These are phyloP conservation scores for human (Homo sapiens) DNA, from an alignment of 2,113 vertebrate species.

Conservation along the genomic window DNA sequence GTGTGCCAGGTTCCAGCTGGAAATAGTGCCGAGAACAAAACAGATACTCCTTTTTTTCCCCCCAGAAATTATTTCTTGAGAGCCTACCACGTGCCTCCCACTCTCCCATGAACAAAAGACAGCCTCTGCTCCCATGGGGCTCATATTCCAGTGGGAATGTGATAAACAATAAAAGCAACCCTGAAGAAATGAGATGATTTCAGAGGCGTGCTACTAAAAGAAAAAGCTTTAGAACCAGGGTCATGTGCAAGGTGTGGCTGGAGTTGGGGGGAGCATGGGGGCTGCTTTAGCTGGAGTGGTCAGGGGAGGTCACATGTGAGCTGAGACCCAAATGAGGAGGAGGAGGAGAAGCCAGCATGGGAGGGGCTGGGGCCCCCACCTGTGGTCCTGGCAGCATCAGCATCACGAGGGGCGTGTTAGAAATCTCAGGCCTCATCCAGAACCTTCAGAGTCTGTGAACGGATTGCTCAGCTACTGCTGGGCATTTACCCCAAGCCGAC, in stretches of 20 bases:
- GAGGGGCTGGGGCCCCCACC: background rate
- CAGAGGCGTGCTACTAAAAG: background rate
- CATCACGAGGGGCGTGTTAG: too few species aligned
- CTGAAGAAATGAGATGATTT: background rate
- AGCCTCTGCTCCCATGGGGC: background rate
- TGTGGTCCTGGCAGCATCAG: too few species aligned
- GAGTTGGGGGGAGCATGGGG: background rate
- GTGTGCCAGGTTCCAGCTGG: background rate
- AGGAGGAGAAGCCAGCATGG: background rate
- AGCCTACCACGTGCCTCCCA: background rate
- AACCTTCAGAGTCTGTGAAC: too few species aligned
- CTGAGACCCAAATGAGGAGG: background rate
- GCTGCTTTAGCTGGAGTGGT: rapidly evolving
- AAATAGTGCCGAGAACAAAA: background rate
- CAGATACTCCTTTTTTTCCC: background rate
- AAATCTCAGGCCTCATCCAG: too few species aligned
- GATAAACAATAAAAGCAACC: rapidly evolving
- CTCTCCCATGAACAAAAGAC: background rate
- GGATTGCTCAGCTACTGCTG: too few species aligned
- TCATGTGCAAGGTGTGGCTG: rapidly evolving
- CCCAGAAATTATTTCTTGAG: background rate
- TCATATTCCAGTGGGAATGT: background rate
- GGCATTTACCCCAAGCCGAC: too few species aligned
- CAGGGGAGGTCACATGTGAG: background rate
- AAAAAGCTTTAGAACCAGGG: background rate